Conservation (phyloP, 2,113 vertebrate species). For the Oreotrochilus melanogaster region DNA sequence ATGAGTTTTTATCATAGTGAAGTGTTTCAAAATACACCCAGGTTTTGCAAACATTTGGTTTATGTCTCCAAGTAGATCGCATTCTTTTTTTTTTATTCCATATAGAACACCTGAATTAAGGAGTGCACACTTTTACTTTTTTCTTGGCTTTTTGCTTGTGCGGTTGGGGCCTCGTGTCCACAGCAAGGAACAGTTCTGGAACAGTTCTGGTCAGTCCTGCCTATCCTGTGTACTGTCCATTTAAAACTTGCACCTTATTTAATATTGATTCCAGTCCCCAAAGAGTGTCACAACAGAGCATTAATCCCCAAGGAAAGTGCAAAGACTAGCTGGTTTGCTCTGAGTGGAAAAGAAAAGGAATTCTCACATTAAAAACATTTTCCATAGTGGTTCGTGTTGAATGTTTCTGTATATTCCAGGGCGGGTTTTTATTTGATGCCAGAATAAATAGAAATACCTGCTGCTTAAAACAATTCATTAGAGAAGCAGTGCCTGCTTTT, state of each 20-base stretch:
- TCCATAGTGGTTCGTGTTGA: conserved; percentile 62
- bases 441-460: conserved; percentile 75
- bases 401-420: conserved; percentile 73
- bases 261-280: background rate
- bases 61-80: background rate
- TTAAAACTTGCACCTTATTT: background rate
- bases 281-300: conserved; percentile 1
- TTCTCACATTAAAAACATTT: conserved; percentile 71
- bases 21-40: background rate
- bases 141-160: background rate
- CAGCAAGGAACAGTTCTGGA: background rate
- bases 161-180: background rate
- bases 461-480: conserved; percentile 71
- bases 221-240: background rate
- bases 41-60: background rate
- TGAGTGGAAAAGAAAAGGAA: conserved; percentile 68
- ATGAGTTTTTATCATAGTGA: background rate
- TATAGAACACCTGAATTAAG: background rate
- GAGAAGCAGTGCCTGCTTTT: conserved; percentile 47
- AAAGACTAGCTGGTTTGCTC: conserved; percentile 38
- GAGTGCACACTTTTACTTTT: background rate
- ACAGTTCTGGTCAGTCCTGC: background rate
- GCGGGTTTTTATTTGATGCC: conserved; percentile 68
- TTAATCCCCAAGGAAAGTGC: conserved; percentile 46
- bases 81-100: background rate